phyloP scores from a whole-genome alignment of 2,888 invertebrate genomes.

The Synergus laeviventris region DNA sequence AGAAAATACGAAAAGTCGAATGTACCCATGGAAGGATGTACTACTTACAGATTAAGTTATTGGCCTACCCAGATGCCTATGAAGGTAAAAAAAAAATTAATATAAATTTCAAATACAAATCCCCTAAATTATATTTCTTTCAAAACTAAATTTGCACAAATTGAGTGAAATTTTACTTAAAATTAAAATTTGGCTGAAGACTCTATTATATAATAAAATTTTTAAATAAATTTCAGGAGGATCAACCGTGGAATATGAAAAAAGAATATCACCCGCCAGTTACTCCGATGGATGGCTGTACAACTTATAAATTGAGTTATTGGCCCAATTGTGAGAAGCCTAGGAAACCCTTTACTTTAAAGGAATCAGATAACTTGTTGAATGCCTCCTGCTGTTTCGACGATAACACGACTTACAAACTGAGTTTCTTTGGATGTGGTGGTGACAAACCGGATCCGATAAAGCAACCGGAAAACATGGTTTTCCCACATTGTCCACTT shows the following conservation, averaged over 20 bases:
- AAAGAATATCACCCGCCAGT: constrained; percentile 61
- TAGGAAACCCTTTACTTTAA: constrained; percentile 56
- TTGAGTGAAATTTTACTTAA: background rate
- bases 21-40: constrained; percentile 78
- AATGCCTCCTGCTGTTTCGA: constrained; percentile 66
- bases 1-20: constrained; percentile 77
- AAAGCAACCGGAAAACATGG: constrained; percentile 54
- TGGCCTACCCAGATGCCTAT: constrained; percentile 71
- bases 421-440: constrained; percentile 69
- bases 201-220: background rate
- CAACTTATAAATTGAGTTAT: constrained; percentile 71
- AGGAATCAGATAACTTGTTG: constrained; percentile 63
- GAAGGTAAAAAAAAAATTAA: constrained; percentile 55
- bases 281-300: constrained; percentile 64
- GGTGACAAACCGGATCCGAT: constrained; percentile 62
- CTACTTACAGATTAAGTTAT: constrained; percentile 79
- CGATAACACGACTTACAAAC: constrained; percentile 70
- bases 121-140: no score
- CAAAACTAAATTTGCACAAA: no score
- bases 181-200: background rate
- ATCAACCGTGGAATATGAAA: constrained; percentile 60
- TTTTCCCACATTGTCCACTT: constrained; percentile 63
- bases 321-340: constrained; percentile 66
- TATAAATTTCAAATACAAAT: constrained; percentile 57
- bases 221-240: constrained; percentile 55